Conservation (phyloP, 2,797 vertebrate genomes). For the Hipposideros larvatus region DNA sequence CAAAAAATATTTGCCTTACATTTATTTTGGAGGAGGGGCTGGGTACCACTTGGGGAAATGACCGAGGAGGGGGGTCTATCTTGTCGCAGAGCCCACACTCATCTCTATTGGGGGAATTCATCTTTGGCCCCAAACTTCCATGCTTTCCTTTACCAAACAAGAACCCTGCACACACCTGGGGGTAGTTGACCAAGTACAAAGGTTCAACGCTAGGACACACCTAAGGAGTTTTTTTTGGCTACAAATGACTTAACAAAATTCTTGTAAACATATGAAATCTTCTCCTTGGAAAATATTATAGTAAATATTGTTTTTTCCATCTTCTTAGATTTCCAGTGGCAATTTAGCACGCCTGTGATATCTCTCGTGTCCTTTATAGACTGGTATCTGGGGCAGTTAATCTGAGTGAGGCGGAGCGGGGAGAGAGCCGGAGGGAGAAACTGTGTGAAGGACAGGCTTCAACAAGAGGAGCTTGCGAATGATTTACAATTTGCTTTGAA, state of each 20-base stretch:
- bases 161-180: background rate
- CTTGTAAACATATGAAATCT: background rate
- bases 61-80: background rate
- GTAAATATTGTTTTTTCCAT: background rate
- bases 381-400: background rate
- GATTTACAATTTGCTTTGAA: slow-evolving; percentile 14
- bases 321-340: background rate
- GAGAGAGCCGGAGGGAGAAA: background rate
- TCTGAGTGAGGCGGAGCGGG: background rate
- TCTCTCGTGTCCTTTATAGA: background rate
- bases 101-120: background rate
- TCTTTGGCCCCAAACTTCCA: background rate
- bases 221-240: background rate
- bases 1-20: background rate
- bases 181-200: background rate
- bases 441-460: background rate
- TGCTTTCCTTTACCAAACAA: background rate
- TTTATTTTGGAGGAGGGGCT: background rate
- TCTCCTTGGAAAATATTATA: background rate
- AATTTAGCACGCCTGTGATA: background rate
- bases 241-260: background rate
- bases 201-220: background rate
- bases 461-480: background rate
- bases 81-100: background rate
- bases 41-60: background rate